These are phyloP conservation scores for Caloenas nicobarica DNA, from an alignment of 2,113 vertebrate species.

Conservation along the genomic window DNA sequence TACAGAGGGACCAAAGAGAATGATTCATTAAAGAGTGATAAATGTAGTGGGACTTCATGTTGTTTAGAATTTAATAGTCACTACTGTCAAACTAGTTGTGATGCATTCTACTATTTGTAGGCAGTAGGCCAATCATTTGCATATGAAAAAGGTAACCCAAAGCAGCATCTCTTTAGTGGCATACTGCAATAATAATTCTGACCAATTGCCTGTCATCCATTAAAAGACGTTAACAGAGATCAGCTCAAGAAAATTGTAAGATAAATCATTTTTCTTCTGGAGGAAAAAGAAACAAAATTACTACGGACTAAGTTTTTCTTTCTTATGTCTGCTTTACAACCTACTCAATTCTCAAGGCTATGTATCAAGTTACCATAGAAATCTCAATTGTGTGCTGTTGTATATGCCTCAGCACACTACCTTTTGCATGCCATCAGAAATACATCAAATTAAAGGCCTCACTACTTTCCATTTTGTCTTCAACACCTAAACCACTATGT, in stretches of 20 bases:
- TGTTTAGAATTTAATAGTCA: conserved; percentile 53
- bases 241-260: neutral
- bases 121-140: conserved; percentile 49
- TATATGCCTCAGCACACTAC: neutral
- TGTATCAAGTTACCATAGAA: neutral
- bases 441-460: neutral
- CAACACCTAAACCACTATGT: neutral
- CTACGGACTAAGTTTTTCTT: neutral
- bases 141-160: conserved; percentile 21
- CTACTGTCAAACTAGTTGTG: conserved; percentile 17
- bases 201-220: conserved; percentile 28
- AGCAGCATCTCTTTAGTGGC: conserved; percentile 43
- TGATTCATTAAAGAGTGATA: conserved; percentile 75
- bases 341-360: neutral
- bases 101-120: conserved; percentile 58
- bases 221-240: neutral
- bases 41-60: conserved; percentile 53
- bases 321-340: neutral
- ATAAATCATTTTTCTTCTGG: neutral
- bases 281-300: neutral
- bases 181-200: conserved; percentile 29
- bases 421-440: neutral
- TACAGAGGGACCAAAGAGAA: conserved; percentile 53
- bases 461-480: neutral
- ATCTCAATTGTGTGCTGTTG: neutral